phyloP scores from a whole-genome alignment of 2,888 invertebrate species.

The Tetranychus truncatus region DNA sequence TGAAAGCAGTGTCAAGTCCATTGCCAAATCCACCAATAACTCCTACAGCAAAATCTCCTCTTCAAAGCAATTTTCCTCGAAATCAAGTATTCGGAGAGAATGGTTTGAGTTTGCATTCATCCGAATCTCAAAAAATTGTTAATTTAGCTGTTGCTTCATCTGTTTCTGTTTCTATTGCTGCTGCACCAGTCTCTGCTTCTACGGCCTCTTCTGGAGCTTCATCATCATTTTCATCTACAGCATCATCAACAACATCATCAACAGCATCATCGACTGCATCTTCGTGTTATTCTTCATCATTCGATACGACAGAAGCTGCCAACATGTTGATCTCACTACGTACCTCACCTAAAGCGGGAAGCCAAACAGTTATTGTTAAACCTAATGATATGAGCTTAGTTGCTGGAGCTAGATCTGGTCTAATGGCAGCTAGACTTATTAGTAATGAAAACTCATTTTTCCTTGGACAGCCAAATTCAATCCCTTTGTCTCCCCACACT shows the following conservation, averaged over 20 bases:
- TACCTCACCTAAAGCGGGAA: slow-evolving; percentile 59
- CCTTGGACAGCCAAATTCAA: slow-evolving; percentile 36
- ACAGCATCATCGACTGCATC: background rate
- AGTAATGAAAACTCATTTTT: slow-evolving; percentile 27
- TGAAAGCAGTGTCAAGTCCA: background rate
- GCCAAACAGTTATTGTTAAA: slow-evolving; percentile 39
- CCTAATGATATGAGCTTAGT: slow-evolving; percentile 19
- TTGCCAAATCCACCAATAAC: background rate
- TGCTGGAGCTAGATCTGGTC: slow-evolving; percentile 30
- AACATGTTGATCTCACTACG: slow-evolving; percentile 86
- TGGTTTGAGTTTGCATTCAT: background rate
- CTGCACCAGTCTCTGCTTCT: background rate
- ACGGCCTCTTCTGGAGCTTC: background rate
- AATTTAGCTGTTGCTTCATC: slow-evolving; percentile 2
- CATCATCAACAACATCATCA: background rate
- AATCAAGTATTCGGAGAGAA: background rate
- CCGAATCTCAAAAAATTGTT: slow-evolving; percentile 4
- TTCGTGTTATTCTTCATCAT: slow-evolving; percentile 30
- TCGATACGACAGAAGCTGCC: slow-evolving; percentile 87
- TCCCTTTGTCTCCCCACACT: slow-evolving; percentile 48
- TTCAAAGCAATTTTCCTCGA: background rate
- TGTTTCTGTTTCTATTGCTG: background rate
- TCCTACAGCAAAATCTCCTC: background rate
- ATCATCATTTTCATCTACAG: background rate
- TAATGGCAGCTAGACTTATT: slow-evolving; percentile 27